These are phyloP conservation scores for Thripadectes ignobilis DNA, from an alignment of 2,797 vertebrate species.

Conservation along the genomic window DNA sequence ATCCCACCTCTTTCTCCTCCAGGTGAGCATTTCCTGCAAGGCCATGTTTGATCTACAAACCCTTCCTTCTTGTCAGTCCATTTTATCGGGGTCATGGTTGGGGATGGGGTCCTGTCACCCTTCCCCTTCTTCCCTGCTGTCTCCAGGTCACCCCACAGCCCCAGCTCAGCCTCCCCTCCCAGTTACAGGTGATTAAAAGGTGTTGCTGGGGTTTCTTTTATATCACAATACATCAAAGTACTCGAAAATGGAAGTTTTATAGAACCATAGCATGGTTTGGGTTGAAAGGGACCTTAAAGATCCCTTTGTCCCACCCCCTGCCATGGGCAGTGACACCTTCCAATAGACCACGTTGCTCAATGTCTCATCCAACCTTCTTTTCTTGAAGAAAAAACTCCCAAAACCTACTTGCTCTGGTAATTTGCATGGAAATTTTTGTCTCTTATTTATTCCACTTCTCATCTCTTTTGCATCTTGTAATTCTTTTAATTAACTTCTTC, in stretches of 20 bases:
- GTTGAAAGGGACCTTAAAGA: not conserved
- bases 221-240: not conserved
- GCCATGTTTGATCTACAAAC: not conserved
- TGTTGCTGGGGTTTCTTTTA: not conserved
- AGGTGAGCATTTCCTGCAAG: not conserved
- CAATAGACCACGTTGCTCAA: not conserved
- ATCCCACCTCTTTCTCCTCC: not conserved
- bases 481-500: not conserved
- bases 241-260: not conserved
- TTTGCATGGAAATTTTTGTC: not conserved
- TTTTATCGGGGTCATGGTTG: accelerated
- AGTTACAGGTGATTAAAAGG: not conserved
- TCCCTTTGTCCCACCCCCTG: not conserved
- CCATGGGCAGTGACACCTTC: not conserved
- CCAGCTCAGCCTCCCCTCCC: not conserved
- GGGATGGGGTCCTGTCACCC: not conserved
- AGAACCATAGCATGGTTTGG: not conserved
- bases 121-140: not conserved
- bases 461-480: not conserved
- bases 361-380: not conserved
- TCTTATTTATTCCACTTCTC: not conserved
- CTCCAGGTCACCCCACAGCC: not conserved
- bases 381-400: not conserved
- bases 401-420: not conserved
- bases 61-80: not conserved